These are phyloP conservation scores for Leptodactylus fallax DNA, from an alignment of 2,797 vertebrate genomes.

Conservation along the genomic window DNA sequence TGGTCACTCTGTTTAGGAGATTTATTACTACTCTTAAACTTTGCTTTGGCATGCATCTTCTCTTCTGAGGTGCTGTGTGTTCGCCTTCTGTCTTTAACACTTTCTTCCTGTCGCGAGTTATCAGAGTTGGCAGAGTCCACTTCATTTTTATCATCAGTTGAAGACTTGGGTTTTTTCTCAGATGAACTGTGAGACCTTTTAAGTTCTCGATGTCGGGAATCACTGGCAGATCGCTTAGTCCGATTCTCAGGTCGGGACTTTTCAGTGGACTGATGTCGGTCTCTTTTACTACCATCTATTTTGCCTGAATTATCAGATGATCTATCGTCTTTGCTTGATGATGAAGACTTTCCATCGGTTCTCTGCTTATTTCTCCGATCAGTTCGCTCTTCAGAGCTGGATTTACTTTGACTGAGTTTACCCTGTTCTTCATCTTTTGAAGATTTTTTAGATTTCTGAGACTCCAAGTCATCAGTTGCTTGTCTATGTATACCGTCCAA, in stretches of 20 bases:
- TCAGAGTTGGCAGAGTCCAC: conserved; percentile 78
- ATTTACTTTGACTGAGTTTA: conserved; percentile 76
- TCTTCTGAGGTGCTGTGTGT: conserved; percentile 85
- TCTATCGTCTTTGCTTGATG: conserved; percentile 80
- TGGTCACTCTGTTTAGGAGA: conserved; percentile 75
- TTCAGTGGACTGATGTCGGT: conserved; percentile 76
- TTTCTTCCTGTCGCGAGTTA: conserved; percentile 83
- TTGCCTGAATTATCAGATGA: conserved; percentile 75
- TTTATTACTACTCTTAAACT: conserved; percentile 81
- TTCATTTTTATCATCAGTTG: conserved; percentile 87
- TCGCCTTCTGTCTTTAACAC: conserved; percentile 82
- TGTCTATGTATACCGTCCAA: conserved; percentile 76
- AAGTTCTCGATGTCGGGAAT: conserved; percentile 80
- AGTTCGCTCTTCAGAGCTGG: conserved; percentile 82
- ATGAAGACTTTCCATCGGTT: conserved; percentile 82
- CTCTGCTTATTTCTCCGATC: conserved; percentile 88
- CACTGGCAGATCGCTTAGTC: conserved; percentile 79
- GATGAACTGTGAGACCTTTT: conserved; percentile 71
- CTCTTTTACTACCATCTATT: conserved; percentile 78
- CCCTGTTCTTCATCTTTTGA: conserved; percentile 76
- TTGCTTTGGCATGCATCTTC: conserved; percentile 79
- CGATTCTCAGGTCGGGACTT: conserved; percentile 79
- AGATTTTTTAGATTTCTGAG: conserved; percentile 70
- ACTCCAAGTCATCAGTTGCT: conserved; percentile 75
- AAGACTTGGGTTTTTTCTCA: conserved; percentile 78